Base-by-base conservation (phyloP, 92 coral and sea anemone genomes). In the Porites divaricata region DNA sequence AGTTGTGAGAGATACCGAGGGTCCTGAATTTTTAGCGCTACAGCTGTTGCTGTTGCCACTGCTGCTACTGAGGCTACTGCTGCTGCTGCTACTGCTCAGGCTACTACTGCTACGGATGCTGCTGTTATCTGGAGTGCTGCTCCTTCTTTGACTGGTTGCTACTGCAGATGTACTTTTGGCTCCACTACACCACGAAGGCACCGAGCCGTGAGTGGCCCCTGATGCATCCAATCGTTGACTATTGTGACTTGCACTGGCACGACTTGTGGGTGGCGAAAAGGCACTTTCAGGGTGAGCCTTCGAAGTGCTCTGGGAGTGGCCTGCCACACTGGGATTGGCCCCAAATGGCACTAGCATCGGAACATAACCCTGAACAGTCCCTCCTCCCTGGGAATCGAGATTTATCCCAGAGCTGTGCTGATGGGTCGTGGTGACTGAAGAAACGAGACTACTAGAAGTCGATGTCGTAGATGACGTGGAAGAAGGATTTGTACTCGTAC, bases 181-280 rank as follows among this genome's bases (percentile, higher is more conserved):
- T 23, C 22, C 72, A 73, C 62, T 21, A 8, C 71, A 73, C 86
- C 86, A 82, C 8, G 85, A 56, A 1, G 79, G 70, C 63, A 54
- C 59, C 59, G 25, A 12, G 21, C 72, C 72, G 14, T 45, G 79
- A 58, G 63, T 49, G 4, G 69, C 20, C 1, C 45, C 72, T 41
- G 52, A 26, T 16, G 67, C 50, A 45, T 70, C 69, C 35, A 21
- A 7, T 45, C 70, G 66, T 81, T 82, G 86, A 63, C 9, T 82
- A 21, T 62, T 24, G 21, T 58, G 86, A 41, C 86, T 81, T 41
- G 51, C 79, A 61, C 50, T 73, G 72, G 41, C 6, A 25, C 63
- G 78, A 62, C 86, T 82, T 51, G 86, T 41, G 26, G 86, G 86
- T 35, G 86, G 78, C 1, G 79, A 72, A 73, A 82, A 82, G 2